Percentiles rank a stretch among this genome's conserved stretches.
phyloP scores from a whole-genome alignment of 30 jellyfish, hydroid and myxozoan species.

The Mastigias papua region DNA sequence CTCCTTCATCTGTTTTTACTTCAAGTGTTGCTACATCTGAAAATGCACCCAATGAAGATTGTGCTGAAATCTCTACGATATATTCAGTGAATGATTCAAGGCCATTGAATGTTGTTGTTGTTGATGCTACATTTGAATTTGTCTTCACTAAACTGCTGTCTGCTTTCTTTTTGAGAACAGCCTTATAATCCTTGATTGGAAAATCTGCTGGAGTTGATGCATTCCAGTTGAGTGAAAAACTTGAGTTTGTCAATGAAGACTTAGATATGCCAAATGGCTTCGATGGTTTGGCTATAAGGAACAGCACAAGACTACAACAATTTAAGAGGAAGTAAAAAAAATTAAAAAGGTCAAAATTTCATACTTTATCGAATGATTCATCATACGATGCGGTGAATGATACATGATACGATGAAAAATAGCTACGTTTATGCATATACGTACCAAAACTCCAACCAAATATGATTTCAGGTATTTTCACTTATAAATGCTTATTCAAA shows the following conservation, averaged over 20 bases:
- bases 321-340: no score
- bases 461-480: no score
- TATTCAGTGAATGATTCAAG: slow-evolving; percentile 46
- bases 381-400: no score
- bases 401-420: no score
- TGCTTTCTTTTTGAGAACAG: slow-evolving; percentile 26
- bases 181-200: slow-evolving; percentile 43
- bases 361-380: no score
- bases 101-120: slow-evolving; percentile 31
- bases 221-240: slow-evolving; percentile 40
- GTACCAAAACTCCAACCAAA: no score
- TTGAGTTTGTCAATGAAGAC: slow-evolving; percentile 6
- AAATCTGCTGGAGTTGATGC: slow-evolving; percentile 31
- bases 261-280: slow-evolving; percentile 40
- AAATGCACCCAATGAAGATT: background rate
- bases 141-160: background rate
- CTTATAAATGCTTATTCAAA: no score
- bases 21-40: slow-evolving; percentile 50
- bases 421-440: no score
- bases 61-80: slow-evolving; percentile 47
- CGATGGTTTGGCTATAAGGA: slow-evolving; percentile 44
- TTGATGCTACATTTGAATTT: background rate
- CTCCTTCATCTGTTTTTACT: slow-evolving; percentile 68
- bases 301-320: background rate
- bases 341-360: no score